Base-by-base conservation (phyloP, 2,113 vertebrate genomes). In the Pica pica region DNA sequence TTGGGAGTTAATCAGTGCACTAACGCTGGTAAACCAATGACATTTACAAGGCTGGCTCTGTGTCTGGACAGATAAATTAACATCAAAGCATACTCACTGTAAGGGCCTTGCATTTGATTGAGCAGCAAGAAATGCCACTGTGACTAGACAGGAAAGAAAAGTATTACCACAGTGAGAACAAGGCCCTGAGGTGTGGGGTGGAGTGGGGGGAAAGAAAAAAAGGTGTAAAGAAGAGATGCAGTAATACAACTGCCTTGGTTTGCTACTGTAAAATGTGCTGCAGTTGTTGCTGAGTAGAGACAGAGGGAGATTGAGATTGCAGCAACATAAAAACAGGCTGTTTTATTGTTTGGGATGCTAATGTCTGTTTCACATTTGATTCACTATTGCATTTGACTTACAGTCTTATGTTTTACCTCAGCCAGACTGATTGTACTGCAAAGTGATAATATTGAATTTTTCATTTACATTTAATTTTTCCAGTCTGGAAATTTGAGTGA, bases 61-160 rank as follows among this genome's bases (percentile, higher is more conserved):
- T 93, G 81, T 83, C 42, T 87, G 75, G 93, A 30, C 79, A 86
- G 79, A 83, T 46, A 83, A 91, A 90, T 52, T 93, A 77, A 88
- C 59, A 67, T 94, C 63, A 83, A 90, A 95, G 83, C 52, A 53
- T 27, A 31, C 1, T 76, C 52, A 28, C 27, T 28, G 6, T 46
- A 80, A 68, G 89, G 33, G 39, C 23, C 33, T 70, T 91, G 46
- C 46, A 16, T 94, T 94, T 90, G 59, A 15, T 81, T 92, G 63
- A 89, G 63, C 28, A 59, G 74, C 74, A 82, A 90, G 70, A 88
- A 87, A 41, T 74, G 44, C 52, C 79, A 20, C 68, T 76, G 70
- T 91, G 53, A 84, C 93, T 92, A 70, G 64, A 65, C 61, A 83
- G 83, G 74, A 91, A 93, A 35, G 47, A 87, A 35, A 92, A 78